phyloP scores from a whole-genome alignment of 2,888 invertebrate genomes.

The Drosophila pseudotalamancana region DNA sequence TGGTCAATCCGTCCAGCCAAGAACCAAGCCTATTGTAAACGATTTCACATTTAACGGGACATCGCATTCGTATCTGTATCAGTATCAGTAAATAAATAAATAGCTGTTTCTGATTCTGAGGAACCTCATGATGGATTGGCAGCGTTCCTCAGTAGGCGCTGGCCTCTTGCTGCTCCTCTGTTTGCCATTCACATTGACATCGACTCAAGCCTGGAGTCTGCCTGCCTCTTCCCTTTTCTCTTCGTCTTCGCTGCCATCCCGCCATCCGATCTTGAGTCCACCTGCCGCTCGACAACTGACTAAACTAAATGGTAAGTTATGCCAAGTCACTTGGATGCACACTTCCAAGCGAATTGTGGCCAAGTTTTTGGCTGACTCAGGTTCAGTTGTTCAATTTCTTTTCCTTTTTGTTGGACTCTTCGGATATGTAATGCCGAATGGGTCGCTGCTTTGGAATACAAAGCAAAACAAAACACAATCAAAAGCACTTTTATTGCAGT shows the following conservation, averaged over 20 bases:
- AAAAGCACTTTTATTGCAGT: conserved; percentile 64
- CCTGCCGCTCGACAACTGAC: conserved; percentile 54
- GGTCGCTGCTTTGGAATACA: conserved; percentile 19
- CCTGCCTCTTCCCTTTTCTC: conserved; percentile 36
- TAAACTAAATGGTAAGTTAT: conserved; percentile 65
- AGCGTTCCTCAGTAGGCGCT: conserved; percentile 35
- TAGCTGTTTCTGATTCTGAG: conserved; percentile 6
- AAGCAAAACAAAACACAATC: conserved; percentile 32
- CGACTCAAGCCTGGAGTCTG: conserved; percentile 60
- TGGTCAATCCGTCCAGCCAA: conserved; percentile 9
- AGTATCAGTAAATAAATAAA: background rate
- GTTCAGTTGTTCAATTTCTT: conserved; percentile 38
- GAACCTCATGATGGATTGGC: conserved; percentile 56
- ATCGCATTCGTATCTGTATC: conserved; percentile 3
- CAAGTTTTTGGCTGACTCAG: conserved; percentile 33
- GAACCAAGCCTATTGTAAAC: conserved; percentile 26
- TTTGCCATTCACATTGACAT: conserved; percentile 46
- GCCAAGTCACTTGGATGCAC: conserved; percentile 23
- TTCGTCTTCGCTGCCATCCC: conserved; percentile 23
- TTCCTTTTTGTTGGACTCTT: conserved; percentile 16
- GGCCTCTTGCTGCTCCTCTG: conserved; percentile 44
- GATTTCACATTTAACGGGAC: conserved; percentile 48
- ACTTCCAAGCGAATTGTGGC: conserved; percentile 8
- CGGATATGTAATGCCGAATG: conserved; percentile 16
- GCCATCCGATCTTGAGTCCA: too few relatives aligned